Evolutionary conservation across 2,888 invertebrate genomes (phyloP).

Genomic region (Smittia aterrima): DNA sequence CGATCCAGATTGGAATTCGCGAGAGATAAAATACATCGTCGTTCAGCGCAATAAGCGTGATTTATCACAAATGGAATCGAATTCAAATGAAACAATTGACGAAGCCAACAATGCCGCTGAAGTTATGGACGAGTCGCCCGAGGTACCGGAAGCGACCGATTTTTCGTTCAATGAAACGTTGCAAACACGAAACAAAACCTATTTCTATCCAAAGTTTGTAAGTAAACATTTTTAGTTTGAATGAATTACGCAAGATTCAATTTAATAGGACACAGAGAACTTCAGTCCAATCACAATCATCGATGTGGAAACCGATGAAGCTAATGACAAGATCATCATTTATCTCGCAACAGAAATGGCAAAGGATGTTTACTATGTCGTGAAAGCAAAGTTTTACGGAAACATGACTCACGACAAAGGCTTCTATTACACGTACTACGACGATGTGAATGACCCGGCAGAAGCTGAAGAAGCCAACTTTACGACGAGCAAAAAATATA

Average conservation of each 20-base stretch:
- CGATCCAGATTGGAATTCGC: constrained; percentile 36
- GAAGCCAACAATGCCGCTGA: constrained; percentile 26
- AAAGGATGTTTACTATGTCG: constrained; percentile 36
- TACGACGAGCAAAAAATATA: constrained; percentile 29
- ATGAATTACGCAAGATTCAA: not conserved
- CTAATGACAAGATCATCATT: constrained; percentile 39
- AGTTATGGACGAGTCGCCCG: constrained; percentile 8
- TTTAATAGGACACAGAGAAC: constrained; percentile 23
- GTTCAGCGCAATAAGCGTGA: constrained; percentile 38
- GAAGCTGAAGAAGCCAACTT: constrained; percentile 15
- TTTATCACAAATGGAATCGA: constrained; percentile 1
- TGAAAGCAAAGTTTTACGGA: constrained; percentile 39
- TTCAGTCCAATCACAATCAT: constrained; percentile 26
- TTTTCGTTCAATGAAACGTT: not conserved
- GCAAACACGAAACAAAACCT: constrained; percentile 21
- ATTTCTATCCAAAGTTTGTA: constrained; percentile 34
- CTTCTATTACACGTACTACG: constrained; percentile 40
- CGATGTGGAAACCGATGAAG: constrained; percentile 34
- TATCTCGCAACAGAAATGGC: constrained; percentile 35
- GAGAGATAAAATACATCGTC: constrained; percentile 32
- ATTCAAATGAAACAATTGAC: constrained; percentile 9
- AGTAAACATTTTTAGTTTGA: constrained; percentile 9
- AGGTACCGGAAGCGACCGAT: not conserved
- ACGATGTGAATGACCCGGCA: constrained; percentile 24
- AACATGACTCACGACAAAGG: constrained; percentile 42